Percentiles rank a stretch among this genome's conserved stretches.
Conservation (phyloP, 2,113 vertebrate species). For the Eidolon helvum region DNA sequence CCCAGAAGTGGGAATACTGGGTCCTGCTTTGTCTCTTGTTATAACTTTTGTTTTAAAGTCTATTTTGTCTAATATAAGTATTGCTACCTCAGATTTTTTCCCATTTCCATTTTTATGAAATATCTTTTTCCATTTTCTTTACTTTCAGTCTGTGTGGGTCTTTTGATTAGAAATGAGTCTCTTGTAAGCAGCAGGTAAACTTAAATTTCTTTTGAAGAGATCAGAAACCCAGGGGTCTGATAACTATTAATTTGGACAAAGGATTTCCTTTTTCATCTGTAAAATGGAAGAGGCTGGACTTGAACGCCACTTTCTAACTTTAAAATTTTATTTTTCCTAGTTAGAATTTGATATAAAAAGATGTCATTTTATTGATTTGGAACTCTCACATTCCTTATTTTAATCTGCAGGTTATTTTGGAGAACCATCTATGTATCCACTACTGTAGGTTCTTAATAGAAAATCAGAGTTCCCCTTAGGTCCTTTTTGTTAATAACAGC, state of each 20-base stretch:
- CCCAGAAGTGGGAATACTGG: too few relatives aligned
- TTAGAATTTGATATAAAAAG: slow-evolving; percentile 30
- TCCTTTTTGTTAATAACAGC: neutral
- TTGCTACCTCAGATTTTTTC: too few relatives aligned
- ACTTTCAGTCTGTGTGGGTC: too few relatives aligned
- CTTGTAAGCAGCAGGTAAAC: too few relatives aligned
- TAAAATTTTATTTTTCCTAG: neutral
- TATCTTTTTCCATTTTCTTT: too few relatives aligned
- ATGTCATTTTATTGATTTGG: neutral
- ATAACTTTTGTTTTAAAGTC: too few relatives aligned
- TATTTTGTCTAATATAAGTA: too few relatives aligned
- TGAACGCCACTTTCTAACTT: neutral
- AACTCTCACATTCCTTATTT: neutral
- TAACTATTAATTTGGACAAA: neutral
- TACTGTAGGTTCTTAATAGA: neutral
- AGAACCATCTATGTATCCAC: neutral
- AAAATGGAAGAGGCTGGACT: neutral
- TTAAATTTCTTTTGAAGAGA: slow-evolving; percentile 1
- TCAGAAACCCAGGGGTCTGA: neutral
- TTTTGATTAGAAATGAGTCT: too few relatives aligned
- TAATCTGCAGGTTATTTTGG: neutral
- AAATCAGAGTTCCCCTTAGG: neutral
- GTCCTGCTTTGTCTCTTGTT: too few relatives aligned
- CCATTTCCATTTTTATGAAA: too few relatives aligned
- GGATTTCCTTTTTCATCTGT: neutral